Base-by-base conservation (phyloP, 2,113 vertebrate genomes). In the Pandion haliaetus region DNA sequence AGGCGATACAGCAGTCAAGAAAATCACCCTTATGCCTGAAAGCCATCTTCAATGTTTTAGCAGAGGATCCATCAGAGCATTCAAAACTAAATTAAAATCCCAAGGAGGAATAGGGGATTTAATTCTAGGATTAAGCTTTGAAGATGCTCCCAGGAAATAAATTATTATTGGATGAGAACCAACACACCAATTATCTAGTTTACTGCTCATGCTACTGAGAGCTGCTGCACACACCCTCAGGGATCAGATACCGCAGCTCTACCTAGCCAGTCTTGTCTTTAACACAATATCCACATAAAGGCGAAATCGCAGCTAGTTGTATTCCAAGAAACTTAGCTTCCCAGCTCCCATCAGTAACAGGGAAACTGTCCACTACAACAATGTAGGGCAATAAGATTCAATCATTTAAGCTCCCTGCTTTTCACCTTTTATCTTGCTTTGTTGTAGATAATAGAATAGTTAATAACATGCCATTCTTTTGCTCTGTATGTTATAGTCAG, bases 61-160 rank as follows among this genome's bases (percentile, higher is more conserved):
- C 42, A 95, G 86, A 95, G 9, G 12, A 97, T 96, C 87, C 94
- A 96, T 95, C 95, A 92, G 94, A 96, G 95, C 96, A 93, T 94
- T 96, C 93, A 97, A 95, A 97, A 96, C 95, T 94, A 95, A 96
- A 97, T 97, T 93, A 96, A 96, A 97, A 96, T 96, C 96, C 95
- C 94, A 94, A 90, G 81, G 78, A 97, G 90, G 76, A 95, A 93
- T 74, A 86, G 61, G 62, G 87, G 94, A 96, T 97, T 98, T 98
- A 96, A 97, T 96, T 95, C 94, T 94, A 97, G 92, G 95, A 96
- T 97, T 97, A 96, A 91, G 94, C 96, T 97, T 94, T 97, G 96
- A 98, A 97, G 97, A 93, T 85, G 72, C 76, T 96, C 90, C 69
- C 93, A 95, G 86, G 88, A 97, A 98, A 96, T 96, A 98, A 97